These are phyloP conservation scores for Trichomycterus rosablanca DNA, from an alignment of 2,113 vertebrate genomes.

Conservation along the genomic window DNA sequence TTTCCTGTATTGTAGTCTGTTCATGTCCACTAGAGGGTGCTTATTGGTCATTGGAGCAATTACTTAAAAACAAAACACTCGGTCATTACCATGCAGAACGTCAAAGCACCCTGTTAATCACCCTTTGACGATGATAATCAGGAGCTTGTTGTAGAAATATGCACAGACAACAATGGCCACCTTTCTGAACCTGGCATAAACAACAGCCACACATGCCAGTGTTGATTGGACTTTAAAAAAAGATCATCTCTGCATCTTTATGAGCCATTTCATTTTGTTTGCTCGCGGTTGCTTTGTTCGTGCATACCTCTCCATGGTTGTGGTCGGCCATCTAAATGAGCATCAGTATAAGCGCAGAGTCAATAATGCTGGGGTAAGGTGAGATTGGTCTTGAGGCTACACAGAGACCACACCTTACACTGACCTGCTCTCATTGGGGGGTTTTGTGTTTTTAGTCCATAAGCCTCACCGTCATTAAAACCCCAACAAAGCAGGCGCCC, in stretches of 20 bases:
- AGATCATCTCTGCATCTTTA: constrained; percentile 30
- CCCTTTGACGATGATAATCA: constrained; percentile 24
- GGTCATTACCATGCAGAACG: constrained; percentile 11
- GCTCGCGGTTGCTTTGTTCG: constrained; percentile 33
- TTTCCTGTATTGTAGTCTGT: neutral
- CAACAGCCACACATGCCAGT: constrained; percentile 17
- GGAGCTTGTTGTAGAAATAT: constrained; percentile 1
- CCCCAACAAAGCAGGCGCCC: constrained; percentile 43
- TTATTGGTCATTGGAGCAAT: constrained; percentile 20
- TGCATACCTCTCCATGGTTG: constrained; percentile 29
- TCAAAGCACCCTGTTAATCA: constrained; percentile 7
- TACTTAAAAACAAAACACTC: neutral
- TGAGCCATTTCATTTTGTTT: constrained; percentile 35
- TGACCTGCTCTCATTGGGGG: constrained; percentile 22
- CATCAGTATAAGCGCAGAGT: neutral
- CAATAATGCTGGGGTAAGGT: constrained; percentile 19
- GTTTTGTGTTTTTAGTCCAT: constrained; percentile 35
- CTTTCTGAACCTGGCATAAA: constrained; percentile 18
- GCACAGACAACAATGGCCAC: constrained; percentile 14
- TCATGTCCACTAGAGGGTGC: constrained; percentile 40
- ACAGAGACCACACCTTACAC: constrained; percentile 9
- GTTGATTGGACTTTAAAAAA: constrained; percentile 18
- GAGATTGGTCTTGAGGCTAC: constrained; percentile 12
- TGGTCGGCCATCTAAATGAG: constrained; percentile 18
- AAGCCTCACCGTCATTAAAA: constrained; percentile 33